These are phyloP conservation scores for Lamellibrachia luymesi DNA, from an alignment of 1,140 invertebrate species.

Conservation along the genomic window DNA sequence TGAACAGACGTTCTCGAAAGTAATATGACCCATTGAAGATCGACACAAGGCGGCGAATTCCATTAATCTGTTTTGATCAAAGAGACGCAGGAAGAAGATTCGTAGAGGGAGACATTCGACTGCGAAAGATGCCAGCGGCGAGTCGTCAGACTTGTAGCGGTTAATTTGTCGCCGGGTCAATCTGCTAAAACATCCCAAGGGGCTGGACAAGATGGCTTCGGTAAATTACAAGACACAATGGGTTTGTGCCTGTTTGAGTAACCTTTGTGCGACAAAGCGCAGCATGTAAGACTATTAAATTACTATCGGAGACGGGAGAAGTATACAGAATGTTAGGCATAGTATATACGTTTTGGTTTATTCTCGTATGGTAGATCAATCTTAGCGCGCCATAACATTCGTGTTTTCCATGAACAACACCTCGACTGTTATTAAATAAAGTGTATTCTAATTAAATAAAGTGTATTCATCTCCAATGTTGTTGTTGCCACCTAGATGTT, in stretches of 20 bases:
- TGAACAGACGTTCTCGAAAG: neutral
- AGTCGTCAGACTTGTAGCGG: neutral
- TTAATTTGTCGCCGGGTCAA: neutral
- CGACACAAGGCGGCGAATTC: neutral
- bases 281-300: neutral
- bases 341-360: neutral
- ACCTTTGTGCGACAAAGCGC: neutral
- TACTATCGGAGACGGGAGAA: neutral
- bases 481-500: no score
- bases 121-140: neutral
- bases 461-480: no score
- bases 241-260: no score
- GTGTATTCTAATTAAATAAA: no score
- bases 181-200: neutral
- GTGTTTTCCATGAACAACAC: neutral
- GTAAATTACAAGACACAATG: no score
- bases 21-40: conserved; percentile 1
- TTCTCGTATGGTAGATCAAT: neutral
- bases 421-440: no score
- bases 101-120: neutral
- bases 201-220: no score
- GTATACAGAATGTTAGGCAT: neutral
- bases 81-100: neutral
- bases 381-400: neutral
- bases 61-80: neutral